Base-by-base conservation (phyloP, 2,797 vertebrate genomes). In the Limnodromus scolopaceus region DNA sequence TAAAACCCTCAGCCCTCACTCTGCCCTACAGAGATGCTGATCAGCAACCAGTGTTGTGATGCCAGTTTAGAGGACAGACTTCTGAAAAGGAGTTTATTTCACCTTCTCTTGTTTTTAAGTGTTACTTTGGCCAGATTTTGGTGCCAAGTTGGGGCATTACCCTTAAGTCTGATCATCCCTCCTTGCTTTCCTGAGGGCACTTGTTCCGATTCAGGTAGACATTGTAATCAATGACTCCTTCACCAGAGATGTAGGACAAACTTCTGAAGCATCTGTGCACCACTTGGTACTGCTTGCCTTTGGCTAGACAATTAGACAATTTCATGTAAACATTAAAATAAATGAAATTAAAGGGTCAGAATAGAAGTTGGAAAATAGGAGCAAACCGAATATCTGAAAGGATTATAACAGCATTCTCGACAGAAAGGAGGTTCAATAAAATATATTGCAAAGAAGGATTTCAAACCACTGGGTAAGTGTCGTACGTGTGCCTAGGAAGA, bases 211-310 rank as follows among this genome's bases (percentile, higher is more conserved):
- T 55, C 24, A 32, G 76, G 38, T 11, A 58, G 80, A 18, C 2
- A 6, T 7, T 15, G 23, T 32, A 45, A 43, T 16, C 63, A 11
- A 20, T 13, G 17, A 24, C n/a, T 71, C 53, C 22, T 4, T 30
- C 38, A 28, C 19, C 57, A 32, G 70, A 34, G 36, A 34, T 4
- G 43, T 2, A 49, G 54, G 64, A 46, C 23, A 36, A 28, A 3
- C 30, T 61, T 57, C 38, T 57, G 32, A 46, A 65, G 32, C 15
- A 5, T 24, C 46, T 41, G 19, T 16, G 8, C 32, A 16, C 7
- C 10, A 0, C 9, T 30, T 28, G 4, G 25, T 41, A 15, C 38
- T 1, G 5, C 0, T 1, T 16, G 53, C 34, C 49, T 80, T 69
- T 3, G 20, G 49, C 34, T 39, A 25, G 51, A 16, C 25, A 51